phyloP scores from a whole-genome alignment of 2,888 invertebrate genomes.

The Acleris cristana region DNA sequence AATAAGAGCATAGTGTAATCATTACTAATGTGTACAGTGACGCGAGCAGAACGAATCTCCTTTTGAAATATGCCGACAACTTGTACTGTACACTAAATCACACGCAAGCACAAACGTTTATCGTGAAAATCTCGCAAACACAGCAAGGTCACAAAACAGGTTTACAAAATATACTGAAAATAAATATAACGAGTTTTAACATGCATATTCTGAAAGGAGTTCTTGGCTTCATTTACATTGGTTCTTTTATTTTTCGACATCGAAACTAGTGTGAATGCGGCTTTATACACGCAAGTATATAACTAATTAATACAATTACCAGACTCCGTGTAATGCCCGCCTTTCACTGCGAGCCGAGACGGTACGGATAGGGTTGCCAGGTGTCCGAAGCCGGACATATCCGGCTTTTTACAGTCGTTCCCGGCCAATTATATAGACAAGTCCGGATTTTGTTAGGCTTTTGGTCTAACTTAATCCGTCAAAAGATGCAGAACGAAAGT shows the following conservation, averaged over 20 bases:
- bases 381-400: too few species aligned
- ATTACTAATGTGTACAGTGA: conserved; percentile 45
- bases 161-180: conserved; percentile 41
- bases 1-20: conserved; percentile 52
- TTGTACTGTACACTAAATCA: conserved; percentile 39
- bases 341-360: too few species aligned
- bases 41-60: conserved; percentile 59
- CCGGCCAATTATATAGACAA: too few species aligned
- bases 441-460: too few species aligned
- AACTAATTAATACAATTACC: conserved; percentile 49
- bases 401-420: too few species aligned
- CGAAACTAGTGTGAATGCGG: conserved; percentile 78
- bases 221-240: conserved; percentile 73
- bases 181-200: conserved; percentile 36
- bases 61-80: conserved; percentile 64
- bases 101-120: conserved; percentile 37
- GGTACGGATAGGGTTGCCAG: too few species aligned
- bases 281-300: conserved; percentile 64
- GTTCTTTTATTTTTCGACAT: conserved; percentile 69
- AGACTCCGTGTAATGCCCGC: conserved; percentile 50
- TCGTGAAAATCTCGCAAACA: conserved; percentile 38
- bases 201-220: conserved; percentile 72
- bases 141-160: conserved; percentile 65
- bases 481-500: too few species aligned
- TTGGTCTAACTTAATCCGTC: too few species aligned